Evolutionary conservation across 2,113 vertebrate genomes (phyloP).

Genomic region (Phalacrocorax aristotelis): DNA sequence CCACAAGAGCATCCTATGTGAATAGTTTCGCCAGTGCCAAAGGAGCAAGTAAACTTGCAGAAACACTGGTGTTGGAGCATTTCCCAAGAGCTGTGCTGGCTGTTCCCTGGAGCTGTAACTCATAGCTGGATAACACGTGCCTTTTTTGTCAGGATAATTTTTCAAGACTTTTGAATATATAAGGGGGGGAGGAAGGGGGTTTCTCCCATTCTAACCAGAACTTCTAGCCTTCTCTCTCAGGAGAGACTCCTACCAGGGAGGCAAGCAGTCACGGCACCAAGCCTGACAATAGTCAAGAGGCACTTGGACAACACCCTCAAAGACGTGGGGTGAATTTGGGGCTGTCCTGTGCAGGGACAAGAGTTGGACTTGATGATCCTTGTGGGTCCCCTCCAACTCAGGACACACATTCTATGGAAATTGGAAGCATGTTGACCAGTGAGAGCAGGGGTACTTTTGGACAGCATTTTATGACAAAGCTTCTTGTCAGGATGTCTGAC

Average conservation of each 20-base stretch:
- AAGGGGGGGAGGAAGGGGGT: not conserved
- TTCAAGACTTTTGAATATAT: not conserved
- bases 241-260: too few species aligned
- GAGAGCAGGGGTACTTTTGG: too few species aligned
- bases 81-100: not conserved
- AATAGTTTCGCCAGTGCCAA: not conserved
- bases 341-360: too few species aligned
- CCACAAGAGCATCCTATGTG: not conserved
- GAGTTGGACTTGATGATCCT: too few species aligned
- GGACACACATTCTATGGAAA: not conserved
- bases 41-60: not conserved
- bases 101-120: not conserved
- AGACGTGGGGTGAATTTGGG: too few species aligned
- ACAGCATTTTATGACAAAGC: not conserved
- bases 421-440: not conserved
- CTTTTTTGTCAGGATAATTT: not conserved
- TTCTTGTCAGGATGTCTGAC: not conserved
- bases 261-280: too few species aligned
- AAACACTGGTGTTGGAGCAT: not conserved
- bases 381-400: too few species aligned
- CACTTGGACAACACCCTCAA: too few species aligned
- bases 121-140: not conserved
- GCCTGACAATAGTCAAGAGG: too few species aligned
- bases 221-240: not conserved
- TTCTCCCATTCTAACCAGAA: not conserved